Percentiles rank a stretch among this genome's conserved stretches.
Conservation (phyloP, 2,888 invertebrate species). For the Julus scandinavius region DNA sequence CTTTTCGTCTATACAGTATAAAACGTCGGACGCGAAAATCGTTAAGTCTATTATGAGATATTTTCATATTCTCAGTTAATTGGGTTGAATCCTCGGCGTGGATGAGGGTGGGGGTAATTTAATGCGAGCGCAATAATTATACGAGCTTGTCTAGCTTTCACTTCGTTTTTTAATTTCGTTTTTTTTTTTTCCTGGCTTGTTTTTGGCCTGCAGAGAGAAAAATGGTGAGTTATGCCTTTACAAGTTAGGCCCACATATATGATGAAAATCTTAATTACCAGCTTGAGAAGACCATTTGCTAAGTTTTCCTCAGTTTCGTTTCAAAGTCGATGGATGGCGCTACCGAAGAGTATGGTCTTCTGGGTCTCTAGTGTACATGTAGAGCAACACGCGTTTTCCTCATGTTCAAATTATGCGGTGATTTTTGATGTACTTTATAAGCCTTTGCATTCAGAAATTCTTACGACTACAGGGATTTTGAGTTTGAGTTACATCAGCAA, state of each 20-base stretch:
- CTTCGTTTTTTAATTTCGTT: conserved; percentile 31
- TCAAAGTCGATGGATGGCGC: background rate
- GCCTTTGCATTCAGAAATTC: no score
- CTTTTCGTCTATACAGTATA: background rate
- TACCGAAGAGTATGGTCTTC: no score
- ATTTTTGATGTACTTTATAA: no score
- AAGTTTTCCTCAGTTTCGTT: background rate
- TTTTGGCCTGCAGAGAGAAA: background rate
- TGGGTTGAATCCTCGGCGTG: conserved; percentile 30
- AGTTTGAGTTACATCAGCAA: no score
- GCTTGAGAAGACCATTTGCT: background rate
- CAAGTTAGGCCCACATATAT: background rate
- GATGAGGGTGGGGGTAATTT: background rate
- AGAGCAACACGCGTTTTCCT: no score
- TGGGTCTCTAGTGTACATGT: no score
- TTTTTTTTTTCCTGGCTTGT: background rate
- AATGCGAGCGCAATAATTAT: background rate
- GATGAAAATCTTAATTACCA: conserved; percentile 22
- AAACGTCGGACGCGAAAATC: background rate
- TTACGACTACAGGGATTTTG: no score
- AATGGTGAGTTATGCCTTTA: background rate
- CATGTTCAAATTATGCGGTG: no score
- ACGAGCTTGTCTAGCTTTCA: conserved; percentile 22
- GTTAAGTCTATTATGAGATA: conserved; percentile 52
- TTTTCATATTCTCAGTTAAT: conserved; percentile 50